These are phyloP conservation scores for Pissodes strobi DNA, from an alignment of 1,140 invertebrate species.

Conservation along the genomic window DNA sequence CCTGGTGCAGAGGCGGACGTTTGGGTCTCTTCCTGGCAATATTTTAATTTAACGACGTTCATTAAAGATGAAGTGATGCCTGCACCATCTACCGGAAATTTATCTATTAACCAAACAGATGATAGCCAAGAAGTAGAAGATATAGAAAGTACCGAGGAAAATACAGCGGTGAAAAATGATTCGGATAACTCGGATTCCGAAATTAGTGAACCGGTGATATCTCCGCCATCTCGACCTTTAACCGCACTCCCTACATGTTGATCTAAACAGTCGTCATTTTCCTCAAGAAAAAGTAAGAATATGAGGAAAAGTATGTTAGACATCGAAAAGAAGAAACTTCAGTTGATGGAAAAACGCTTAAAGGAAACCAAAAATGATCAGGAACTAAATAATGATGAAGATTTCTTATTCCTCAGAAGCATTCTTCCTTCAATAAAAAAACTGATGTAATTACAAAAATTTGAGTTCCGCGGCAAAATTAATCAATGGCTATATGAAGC, in stretches of 20 bases:
- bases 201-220: neutral
- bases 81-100: constrained; percentile 5
- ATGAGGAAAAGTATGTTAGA: neutral
- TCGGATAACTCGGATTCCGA: constrained; percentile 6
- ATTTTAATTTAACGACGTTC: neutral
- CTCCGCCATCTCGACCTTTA: constrained; percentile 3
- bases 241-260: neutral
- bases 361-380: neutral
- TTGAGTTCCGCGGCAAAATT: constrained; percentile 5
- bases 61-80: constrained; percentile 8
- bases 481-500: constrained; percentile 6
- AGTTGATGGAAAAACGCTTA: constrained; percentile 5
- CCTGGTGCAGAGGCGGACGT: neutral
- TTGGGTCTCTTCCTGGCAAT: constrained; percentile 5
- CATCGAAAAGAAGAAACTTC: too few relatives aligned
- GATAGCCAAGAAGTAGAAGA: neutral
- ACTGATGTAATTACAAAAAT: neutral
- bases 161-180: neutral
- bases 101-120: neutral
- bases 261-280: neutral
- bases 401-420: constrained; percentile 11
- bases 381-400: constrained; percentile 6
- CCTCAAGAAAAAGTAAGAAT: neutral
- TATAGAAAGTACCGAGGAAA: constrained; percentile 1
- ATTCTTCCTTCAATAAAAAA: constrained; percentile 2